Base-by-base conservation (phyloP, 1,140 invertebrate genomes). In the Oscheius sp. region DNA sequence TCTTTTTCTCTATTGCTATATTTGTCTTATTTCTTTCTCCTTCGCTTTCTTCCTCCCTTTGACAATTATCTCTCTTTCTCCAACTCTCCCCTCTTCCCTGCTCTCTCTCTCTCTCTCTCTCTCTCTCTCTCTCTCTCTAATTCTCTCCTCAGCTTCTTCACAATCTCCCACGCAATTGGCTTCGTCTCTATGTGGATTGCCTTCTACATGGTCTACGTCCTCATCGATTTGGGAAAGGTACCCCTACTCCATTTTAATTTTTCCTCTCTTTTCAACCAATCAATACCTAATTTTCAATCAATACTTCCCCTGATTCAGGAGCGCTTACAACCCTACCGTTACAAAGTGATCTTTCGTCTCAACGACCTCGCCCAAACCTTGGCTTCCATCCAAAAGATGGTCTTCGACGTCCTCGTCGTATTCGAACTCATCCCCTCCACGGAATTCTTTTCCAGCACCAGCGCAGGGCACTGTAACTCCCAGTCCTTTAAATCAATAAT, bases 121-220 rank as follows among this genome's bases (percentile, higher is more conserved):
- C n/a, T n/a, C n/a, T n/a, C n/a, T n/a, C n/a, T n/a, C n/a, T n/a
- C n/a, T n/a, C n/a, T n/a, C n/a, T n/a, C n/a, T n/a, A n/a, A n/a
- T n/a, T n/a, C n/a, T n/a, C n/a, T n/a, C n/a, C n/a, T n/a, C n/a
- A n/a, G n/a, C n/a, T 55, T 55, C 49, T 55, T 55, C 49, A 7
- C 7, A 15, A 23, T 55, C 49, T 55, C 49, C 23, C 49, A 55
- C 49, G 23, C 28, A 7, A 7, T 55, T 26, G 23, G 23, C 7
- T 4, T 55, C 23, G 28, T 55, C 49, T 55, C 49, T 26, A 55
- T 55, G 49, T 55, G 49, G 49, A 23, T 55, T 7, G 49, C 7
- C 49, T 55, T 55, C 49, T 13, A 13, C 49, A 55, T 55, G 49
- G 49, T 55, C 49, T 55, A 55, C 49, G 49, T 55, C 15, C 49